phyloP scores from a whole-genome alignment of 1,140 invertebrate genomes.

The Formica exsecta region DNA sequence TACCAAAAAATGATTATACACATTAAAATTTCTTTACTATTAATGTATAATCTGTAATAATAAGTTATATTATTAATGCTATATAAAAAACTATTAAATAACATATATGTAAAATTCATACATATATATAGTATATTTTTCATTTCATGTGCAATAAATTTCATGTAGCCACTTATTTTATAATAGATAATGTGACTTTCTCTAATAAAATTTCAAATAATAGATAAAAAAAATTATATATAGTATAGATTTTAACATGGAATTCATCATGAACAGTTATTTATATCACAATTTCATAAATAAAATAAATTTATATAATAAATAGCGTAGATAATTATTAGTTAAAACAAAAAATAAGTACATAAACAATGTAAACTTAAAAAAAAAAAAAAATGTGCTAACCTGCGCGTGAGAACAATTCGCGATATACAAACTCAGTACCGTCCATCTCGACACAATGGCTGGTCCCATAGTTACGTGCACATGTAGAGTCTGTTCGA shows the following conservation, averaged over 20 bases:
- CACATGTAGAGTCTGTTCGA: conserved; percentile 76
- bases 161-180: not conserved
- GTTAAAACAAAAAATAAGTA: not conserved
- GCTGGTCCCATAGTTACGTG: conserved; percentile 70
- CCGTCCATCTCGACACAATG: conserved; percentile 64
- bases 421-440: conserved; percentile 1
- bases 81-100: not conserved
- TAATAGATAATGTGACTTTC: conserved; percentile 5
- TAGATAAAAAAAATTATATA: conserved; percentile 22
- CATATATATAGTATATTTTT: not conserved
- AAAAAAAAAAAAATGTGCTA: not conserved
- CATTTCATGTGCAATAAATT: conserved; percentile 19
- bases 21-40: not conserved
- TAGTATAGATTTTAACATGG: not conserved
- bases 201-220: conserved; percentile 25
- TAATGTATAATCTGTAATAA: too few species aligned
- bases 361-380: too few species aligned
- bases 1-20: not conserved
- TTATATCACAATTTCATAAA: not conserved
- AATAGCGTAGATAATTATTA: too few species aligned
- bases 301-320: not conserved
- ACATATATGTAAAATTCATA: not conserved
- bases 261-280: not conserved
- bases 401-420: not conserved
- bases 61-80: too few species aligned